These are phyloP conservation scores for Sinocyclocheilus anophthalmus DNA, from an alignment of 2,113 vertebrate genomes.

Conservation along the genomic window DNA sequence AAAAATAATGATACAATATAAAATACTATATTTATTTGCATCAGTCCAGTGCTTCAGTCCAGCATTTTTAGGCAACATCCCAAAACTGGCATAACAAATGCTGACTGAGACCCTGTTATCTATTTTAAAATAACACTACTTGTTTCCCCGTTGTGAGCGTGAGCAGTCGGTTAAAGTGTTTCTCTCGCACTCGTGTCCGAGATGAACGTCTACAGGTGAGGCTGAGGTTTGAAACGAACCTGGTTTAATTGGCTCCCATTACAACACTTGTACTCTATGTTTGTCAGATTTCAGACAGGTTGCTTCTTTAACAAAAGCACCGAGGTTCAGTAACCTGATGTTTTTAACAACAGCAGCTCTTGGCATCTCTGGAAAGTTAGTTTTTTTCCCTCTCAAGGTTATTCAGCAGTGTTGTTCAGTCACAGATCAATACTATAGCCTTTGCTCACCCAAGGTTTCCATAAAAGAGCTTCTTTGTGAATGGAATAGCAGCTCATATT, in stretches of 20 bases:
- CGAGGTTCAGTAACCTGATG: background rate
- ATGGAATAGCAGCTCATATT: constrained; percentile 61
- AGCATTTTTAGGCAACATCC: background rate
- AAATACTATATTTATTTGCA: background rate
- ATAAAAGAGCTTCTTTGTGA: constrained; percentile 58
- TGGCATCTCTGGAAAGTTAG: constrained; percentile 50
- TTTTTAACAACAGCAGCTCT: constrained; percentile 11
- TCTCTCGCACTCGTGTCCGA: background rate
- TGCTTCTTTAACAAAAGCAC: background rate
- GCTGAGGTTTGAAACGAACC: background rate
- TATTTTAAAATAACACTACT: background rate
- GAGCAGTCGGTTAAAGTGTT: background rate
- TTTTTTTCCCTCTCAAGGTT: constrained; percentile 56
- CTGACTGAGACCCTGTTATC: background rate
- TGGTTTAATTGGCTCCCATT: constrained; percentile 2
- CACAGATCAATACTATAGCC: constrained; percentile 65
- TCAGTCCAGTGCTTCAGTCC: background rate
- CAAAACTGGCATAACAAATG: no score
- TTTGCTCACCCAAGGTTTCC: constrained; percentile 50
- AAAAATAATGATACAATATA: background rate
- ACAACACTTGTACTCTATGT: background rate
- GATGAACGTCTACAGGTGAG: background rate
- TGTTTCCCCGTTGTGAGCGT: background rate
- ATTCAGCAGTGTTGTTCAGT: constrained; percentile 55
- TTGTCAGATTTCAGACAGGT: background rate